Percentiles rank a stretch among this genome's conserved stretches.
phyloP scores from a whole-genome alignment of 2,888 invertebrate genomes.

The Dasysyrphus tricinctus region DNA sequence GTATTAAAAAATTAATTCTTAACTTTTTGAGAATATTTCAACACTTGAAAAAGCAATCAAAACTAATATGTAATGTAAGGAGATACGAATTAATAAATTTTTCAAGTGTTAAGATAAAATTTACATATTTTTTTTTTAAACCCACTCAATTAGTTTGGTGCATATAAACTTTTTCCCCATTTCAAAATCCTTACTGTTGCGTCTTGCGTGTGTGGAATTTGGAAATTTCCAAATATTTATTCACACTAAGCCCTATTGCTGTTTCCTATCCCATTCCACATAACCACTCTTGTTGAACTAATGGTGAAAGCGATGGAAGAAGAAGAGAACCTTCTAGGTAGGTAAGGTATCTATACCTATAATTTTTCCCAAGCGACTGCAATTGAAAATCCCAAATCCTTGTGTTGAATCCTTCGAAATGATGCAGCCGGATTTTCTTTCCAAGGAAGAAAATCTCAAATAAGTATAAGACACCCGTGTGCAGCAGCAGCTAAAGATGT shows the following conservation, averaged over 20 bases:
- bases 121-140: slow-evolving; percentile 33
- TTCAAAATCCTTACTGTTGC: not conserved
- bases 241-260: slow-evolving; percentile 1
- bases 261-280: not conserved
- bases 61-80: not conserved
- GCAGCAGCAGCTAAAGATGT: slow-evolving; percentile 42
- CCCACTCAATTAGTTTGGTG: slow-evolving; percentile 45
- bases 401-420: slow-evolving; percentile 27
- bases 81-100: not conserved
- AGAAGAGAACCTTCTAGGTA: not conserved
- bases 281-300: not conserved
- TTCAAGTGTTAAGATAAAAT: slow-evolving; percentile 22
- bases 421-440: slow-evolving; percentile 36
- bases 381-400: slow-evolving; percentile 48
- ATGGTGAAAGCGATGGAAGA: too few relatives aligned
- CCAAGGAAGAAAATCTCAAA: slow-evolving; percentile 20
- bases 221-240: slow-evolving; percentile 52
- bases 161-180: slow-evolving; percentile 28
- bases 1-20: not conserved
- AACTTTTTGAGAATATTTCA: not conserved
- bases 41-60: not conserved
- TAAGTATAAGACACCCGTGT: slow-evolving; percentile 20
- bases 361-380: slow-evolving; percentile 51
- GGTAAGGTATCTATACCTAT: not conserved
- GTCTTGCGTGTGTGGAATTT: slow-evolving; percentile 16